Base-by-base conservation (phyloP, 1,140 invertebrate genomes). In the Lethrus apterus region DNA sequence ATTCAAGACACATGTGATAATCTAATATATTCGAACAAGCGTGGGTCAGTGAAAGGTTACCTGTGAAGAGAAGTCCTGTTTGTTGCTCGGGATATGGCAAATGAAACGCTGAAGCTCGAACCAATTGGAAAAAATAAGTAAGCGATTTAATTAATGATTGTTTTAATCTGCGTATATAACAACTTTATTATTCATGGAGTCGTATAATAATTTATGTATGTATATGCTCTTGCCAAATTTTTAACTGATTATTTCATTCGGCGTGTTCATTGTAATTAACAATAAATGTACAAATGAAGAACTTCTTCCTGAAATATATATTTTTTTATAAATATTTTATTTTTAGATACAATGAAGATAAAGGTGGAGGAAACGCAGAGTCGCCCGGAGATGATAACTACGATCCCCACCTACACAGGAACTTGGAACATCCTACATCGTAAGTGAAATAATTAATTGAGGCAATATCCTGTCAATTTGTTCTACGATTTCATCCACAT, bases 331-430 rank as follows among this genome's bases (percentile, higher is more conserved):
- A n/a, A n/a, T 18, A 14, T 40, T 47, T 29, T 48, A 38, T 40
- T 49, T 34, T 42, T n/a, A 46, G 18, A 21, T 42, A 44, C 14
- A 55, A 56, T 43, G 53, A 50, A 48, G 44, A 50, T 8, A 19
- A 38, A 14, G 40, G 52, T 35, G 20, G 54, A 50, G 44, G 50
- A 53, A 31, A 45, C 14, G n/a, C 40, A 42, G 19, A 14, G 14
- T 42, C 24, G 4, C 21, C 40, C 41, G 55, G 47, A 31, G 52
- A 34, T 2, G 64, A 68, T 11, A 59, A 65, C 43, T 70, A 69
- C 47, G 66, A 71, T 60, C 68, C 67, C 2, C 65, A 70, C 56
- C 36, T 67, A 9, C 60, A 70, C 51, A 50, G 69, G 33, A 56
- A 63, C 46, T 47, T 63, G 5, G 56, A 58, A 36, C 52, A 64